Base-by-base conservation (phyloP, 2,888 invertebrate genomes). In the Halictus quadricinctus region DNA sequence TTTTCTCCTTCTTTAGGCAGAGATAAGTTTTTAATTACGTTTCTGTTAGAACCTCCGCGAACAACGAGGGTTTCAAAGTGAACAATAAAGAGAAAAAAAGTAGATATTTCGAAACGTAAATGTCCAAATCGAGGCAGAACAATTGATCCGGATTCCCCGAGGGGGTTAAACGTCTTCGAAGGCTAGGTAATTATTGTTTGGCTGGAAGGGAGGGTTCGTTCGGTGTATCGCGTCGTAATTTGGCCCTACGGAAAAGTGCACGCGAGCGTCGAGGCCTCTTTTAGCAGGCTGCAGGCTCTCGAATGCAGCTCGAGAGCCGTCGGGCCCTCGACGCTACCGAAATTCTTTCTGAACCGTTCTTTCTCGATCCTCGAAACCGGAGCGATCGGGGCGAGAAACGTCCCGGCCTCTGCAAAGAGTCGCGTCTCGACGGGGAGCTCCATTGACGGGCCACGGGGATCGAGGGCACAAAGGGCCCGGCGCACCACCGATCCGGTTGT, bases 391-490 rank as follows among this genome's bases (percentile, higher is more conserved):
- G 36, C 43, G 54, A 13, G n/a, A 21, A 54, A 76, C 43, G 58
- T 69, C 41, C 21, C n/a, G 25, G 46, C 12, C 60, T 29, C 43
- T n/a, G 60, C 25, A 18, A 43, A 25, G 36, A 64, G 54, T 64
- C 64, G 54, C n/a, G 36, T n/a, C 70, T 41, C 46, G 70, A 50
- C 25, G 25, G 25, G 58, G 41, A 58, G 58, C 58, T 13, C 54
- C 78, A 75, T 75, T 72, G 80, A 78, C 74, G 78, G 48, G 29
- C 64, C 60, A 75, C 75, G 76, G 76, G 79, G 82, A 79, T 81
- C 84, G 76, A 36, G 54, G 29, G 58, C 64, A 86, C 88, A 88
- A 89, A 89, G 83, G 77, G 58, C n/a, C 58, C n/a, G n/a, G 58
- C 58, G n/a, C 83, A n/a, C 60, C 66, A 43, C 78, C 80, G 83